These are phyloP conservation scores for Bradypodion ventrale DNA, from an alignment of 2,797 vertebrate genomes.

Conservation along the genomic window DNA sequence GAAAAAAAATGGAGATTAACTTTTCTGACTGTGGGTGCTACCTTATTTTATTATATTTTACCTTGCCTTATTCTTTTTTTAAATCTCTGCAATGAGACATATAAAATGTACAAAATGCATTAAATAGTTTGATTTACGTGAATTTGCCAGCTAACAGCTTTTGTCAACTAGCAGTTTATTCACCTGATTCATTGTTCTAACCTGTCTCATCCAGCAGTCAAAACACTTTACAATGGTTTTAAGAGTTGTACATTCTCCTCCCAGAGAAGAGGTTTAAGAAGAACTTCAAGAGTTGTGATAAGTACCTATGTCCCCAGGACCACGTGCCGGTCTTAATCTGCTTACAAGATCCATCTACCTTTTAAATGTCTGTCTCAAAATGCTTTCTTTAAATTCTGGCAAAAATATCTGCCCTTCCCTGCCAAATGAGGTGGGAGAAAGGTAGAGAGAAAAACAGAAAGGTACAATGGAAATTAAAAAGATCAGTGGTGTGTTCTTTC, in stretches of 20 bases:
- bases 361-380: too few relatives aligned
- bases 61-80: background rate
- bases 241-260: background rate
- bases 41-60: background rate
- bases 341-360: background rate
- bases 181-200: background rate
- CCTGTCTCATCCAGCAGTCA: background rate
- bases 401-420: too few relatives aligned
- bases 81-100: background rate
- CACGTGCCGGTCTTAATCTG: background rate
- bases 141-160: too few relatives aligned
- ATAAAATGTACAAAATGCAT: background rate
- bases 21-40: background rate
- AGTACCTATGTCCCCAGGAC: background rate
- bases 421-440: too few relatives aligned
- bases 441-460: background rate
- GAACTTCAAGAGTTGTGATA: too few relatives aligned
- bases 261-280: background rate
- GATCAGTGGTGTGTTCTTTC: background rate
- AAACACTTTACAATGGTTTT: background rate
- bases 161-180: background rate
- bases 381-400: too few relatives aligned
- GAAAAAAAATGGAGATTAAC: background rate
- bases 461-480: background rate
- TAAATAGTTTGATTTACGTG: background rate